These are phyloP conservation scores for Teleiodes luculella DNA, from an alignment of 2,888 invertebrate species.

Conservation along the genomic window DNA sequence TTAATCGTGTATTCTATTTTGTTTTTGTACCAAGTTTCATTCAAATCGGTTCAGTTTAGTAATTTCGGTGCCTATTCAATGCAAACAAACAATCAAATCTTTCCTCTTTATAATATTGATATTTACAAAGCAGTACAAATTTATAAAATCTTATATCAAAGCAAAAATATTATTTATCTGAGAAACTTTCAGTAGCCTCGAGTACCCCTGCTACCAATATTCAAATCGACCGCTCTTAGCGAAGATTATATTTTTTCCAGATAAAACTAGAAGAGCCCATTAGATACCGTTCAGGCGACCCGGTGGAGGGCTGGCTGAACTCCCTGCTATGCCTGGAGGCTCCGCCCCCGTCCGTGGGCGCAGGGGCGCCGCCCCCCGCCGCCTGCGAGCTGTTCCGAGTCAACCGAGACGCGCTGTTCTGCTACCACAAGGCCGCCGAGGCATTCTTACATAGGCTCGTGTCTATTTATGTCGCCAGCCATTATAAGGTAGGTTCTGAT, in stretches of 20 bases:
- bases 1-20: no score
- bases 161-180: no score
- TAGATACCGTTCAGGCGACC: conserved; percentile 91
- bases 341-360: conserved; percentile 81
- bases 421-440: conserved; percentile 96
- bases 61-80: no score
- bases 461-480: conserved; percentile 94
- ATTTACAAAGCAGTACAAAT: no score
- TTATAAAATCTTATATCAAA: no score
- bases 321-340: conserved; percentile 94
- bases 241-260: conserved; percentile 56
- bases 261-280: conserved; percentile 95
- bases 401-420: conserved; percentile 94
- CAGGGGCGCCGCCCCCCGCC: conserved; percentile 93
- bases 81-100: no score
- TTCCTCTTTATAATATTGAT: no score
- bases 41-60: no score
- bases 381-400: conserved; percentile 93
- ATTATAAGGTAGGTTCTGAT: conserved; percentile 88
- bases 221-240: no score
- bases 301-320: conserved; percentile 94
- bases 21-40: no score
- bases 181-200: no score
- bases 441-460: conserved; percentile 95
- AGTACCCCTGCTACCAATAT: no score